These are phyloP conservation scores for Chamaea fasciata DNA, from an alignment of 2,113 vertebrate species.

Conservation along the genomic window DNA sequence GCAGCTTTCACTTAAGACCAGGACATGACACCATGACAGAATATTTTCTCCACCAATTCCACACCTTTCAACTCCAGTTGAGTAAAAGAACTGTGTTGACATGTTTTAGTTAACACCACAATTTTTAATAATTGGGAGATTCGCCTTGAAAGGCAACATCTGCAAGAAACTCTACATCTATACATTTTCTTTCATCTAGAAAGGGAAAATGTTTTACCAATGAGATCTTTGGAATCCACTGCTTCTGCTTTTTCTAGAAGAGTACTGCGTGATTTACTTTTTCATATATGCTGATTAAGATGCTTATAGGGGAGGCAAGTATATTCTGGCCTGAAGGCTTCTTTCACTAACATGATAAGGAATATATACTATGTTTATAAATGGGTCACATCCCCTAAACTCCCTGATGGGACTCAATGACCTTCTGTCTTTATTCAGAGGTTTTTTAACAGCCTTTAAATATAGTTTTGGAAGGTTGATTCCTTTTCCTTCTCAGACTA, in stretches of 20 bases:
- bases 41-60: not conserved
- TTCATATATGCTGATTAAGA: not conserved
- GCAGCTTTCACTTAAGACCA: not conserved
- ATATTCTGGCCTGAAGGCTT: not conserved
- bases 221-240: not conserved
- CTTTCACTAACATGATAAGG: not conserved
- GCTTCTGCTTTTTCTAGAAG: not conserved
- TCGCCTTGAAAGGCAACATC: not conserved
- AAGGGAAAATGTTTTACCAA: not conserved
- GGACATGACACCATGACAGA: not conserved
- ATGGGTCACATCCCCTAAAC: not conserved
- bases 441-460: not conserved
- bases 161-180: not conserved
- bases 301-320: not conserved
- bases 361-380: not conserved
- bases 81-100: not conserved
- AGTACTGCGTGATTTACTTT: not conserved
- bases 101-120: not conserved
- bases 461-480: not conserved
- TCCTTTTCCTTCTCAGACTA: not conserved
- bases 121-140: not conserved
- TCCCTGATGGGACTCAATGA: not conserved
- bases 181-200: not conserved
- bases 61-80: rapidly evolving
- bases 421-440: not conserved